phyloP scores from a whole-genome alignment of 2,113 vertebrate genomes.

The Paralichthys olivaceus region DNA sequence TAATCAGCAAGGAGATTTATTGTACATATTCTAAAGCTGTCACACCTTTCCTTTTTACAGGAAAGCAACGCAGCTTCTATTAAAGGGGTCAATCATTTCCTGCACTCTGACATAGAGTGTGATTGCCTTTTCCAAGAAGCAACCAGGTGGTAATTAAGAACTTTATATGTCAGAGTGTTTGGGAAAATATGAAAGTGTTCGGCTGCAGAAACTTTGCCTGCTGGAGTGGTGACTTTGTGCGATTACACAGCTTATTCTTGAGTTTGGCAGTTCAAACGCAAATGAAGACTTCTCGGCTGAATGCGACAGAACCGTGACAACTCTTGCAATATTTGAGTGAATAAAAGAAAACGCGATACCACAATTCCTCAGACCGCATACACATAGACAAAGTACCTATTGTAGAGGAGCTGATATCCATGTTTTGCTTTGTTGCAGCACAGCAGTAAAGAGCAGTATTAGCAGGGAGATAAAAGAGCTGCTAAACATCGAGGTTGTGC shows the following conservation, averaged over 20 bases:
- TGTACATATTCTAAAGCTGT: conserved; percentile 74
- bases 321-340: conserved; percentile 13
- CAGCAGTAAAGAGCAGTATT: neutral
- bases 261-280: neutral
- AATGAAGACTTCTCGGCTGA: neutral
- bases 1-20: conserved; percentile 76
- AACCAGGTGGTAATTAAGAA: conserved; percentile 66
- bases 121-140: conserved; percentile 53
- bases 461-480: conserved; percentile 24
- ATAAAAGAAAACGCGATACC: neutral
- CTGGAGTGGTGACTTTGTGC: neutral
- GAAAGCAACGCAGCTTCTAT: conserved; percentile 72
- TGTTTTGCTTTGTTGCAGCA: conserved; percentile 23
- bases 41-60: conserved; percentile 64
- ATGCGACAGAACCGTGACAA: neutral
- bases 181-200: conserved; percentile 16
- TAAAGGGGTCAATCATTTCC: conserved; percentile 76
- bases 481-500: conserved; percentile 49
- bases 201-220: conserved; percentile 8
- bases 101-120: conserved; percentile 50
- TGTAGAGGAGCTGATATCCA: neutral
- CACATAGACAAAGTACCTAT: too few species aligned
- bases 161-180: conserved; percentile 37
- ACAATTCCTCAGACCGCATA: neutral
- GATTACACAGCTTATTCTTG: neutral